These are phyloP conservation scores for Dioctria rufipes DNA, from an alignment of 2,888 invertebrate species.

Conservation along the genomic window DNA sequence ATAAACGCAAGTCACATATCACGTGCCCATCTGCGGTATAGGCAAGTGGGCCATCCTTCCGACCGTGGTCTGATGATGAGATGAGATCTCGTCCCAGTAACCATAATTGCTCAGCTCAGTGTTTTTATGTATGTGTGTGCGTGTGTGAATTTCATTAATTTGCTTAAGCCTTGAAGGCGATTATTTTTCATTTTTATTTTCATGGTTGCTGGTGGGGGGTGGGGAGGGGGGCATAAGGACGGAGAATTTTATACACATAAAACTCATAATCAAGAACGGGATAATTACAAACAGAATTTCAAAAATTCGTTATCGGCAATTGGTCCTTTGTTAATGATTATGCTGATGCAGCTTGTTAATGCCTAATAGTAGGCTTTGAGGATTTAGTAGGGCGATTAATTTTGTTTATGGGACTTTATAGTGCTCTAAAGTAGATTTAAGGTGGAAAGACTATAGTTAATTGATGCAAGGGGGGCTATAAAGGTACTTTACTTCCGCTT, in stretches of 20 bases:
- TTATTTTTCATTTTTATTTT: conserved; percentile 43
- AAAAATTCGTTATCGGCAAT: conserved; percentile 28
- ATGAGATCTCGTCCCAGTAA: conserved; percentile 15
- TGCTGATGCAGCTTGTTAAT: neutral
- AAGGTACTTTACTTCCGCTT: too few species aligned
- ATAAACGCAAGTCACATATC: conserved; percentile 43
- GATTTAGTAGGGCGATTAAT: neutral
- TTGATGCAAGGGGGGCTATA: too few species aligned
- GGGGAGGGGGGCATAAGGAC: too few species aligned
- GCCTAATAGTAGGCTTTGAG: neutral
- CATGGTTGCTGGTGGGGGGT: neutral
- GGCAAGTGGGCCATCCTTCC: conserved; percentile 13
- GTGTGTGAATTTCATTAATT: conserved; percentile 45
- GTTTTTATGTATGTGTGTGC: too few species aligned
- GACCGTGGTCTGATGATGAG: conserved; percentile 15
- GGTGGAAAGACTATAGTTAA: neutral
- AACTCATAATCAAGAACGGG: conserved; percentile 20
- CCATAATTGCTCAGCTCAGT: conserved; percentile 37
- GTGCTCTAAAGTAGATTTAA: neutral
- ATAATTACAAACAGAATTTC: conserved; percentile 33
- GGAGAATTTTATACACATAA: neutral
- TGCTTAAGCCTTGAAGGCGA: conserved; percentile 22
- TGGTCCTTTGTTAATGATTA: conserved; percentile 27
- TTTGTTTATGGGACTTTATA: neutral
- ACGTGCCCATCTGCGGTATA: conserved; percentile 26